Conservation (phyloP, 2,113 vertebrate genomes). For the Zapus hudsonius region DNA sequence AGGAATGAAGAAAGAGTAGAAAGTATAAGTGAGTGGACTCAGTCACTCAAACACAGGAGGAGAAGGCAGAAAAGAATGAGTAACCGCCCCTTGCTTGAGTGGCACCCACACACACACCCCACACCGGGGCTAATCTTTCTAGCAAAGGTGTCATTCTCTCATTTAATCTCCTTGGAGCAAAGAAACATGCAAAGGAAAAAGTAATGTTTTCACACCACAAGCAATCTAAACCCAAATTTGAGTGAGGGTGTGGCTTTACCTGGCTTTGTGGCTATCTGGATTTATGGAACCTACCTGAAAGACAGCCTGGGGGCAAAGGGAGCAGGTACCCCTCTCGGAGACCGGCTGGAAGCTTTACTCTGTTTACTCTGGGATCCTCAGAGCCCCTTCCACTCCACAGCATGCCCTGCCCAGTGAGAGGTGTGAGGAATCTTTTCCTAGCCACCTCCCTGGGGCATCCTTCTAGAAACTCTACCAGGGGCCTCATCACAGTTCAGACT, state of each 20-base stretch:
- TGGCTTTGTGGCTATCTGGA: neutral
- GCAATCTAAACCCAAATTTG: neutral
- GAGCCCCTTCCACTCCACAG: neutral
- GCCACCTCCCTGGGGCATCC: neutral
- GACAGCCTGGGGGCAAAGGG: no score
- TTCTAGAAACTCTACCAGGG: neutral
- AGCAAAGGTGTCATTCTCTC: neutral
- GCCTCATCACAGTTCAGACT: neutral
- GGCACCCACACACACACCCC: neutral
- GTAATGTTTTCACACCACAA: neutral
- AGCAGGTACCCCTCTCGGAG: no score
- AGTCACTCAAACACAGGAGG: neutral
- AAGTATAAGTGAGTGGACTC: no score
- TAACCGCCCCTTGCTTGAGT: neutral
- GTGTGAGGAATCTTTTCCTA: neutral
- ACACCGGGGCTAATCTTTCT: fast-evolving
- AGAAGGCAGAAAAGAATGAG: neutral
- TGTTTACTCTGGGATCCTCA: no score
- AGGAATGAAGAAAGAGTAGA: no score
- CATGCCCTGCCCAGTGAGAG: neutral
- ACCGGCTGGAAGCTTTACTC: no score
- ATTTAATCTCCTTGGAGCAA: neutral
- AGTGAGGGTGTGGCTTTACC: neutral
- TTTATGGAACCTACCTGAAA: neutral
- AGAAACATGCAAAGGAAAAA: neutral